phyloP scores from a whole-genome alignment of 2,113 vertebrate species.

The Lucifuga dentata region DNA sequence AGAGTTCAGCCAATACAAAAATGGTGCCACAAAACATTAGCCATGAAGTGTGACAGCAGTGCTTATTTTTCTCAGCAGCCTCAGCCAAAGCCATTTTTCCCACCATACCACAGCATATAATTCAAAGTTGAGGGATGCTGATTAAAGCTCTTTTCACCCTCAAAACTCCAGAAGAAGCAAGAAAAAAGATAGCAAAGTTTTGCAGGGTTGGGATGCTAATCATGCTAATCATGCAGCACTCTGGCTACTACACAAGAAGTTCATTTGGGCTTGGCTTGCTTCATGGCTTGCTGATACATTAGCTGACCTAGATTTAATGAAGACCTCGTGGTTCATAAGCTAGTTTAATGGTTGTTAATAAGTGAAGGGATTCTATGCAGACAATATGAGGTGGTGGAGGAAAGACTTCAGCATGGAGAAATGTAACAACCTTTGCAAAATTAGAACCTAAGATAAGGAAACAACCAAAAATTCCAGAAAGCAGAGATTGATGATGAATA shows the following conservation, averaged over 20 bases:
- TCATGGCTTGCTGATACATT: conserved; percentile 53
- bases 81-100: conserved; percentile 58
- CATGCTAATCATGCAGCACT: conserved; percentile 48
- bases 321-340: conserved; percentile 11
- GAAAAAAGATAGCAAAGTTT: conserved; percentile 35
- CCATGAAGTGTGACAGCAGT: conserved; percentile 62
- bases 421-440: neutral
- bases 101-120: conserved; percentile 46
- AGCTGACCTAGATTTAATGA: conserved; percentile 53
- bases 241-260: conserved; percentile 39
- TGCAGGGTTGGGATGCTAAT: conserved; percentile 44
- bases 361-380: neutral
- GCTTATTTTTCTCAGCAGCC: conserved; percentile 56
- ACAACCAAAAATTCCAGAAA: neutral
- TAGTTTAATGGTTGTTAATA: conserved; percentile 16
- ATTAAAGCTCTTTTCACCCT: conserved; percentile 67
- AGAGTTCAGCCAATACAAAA: conserved; percentile 46
- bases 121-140: conserved; percentile 62
- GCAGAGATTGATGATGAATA: neutral
- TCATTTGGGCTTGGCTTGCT: conserved; percentile 44
- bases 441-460: no score
- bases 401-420: neutral
- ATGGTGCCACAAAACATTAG: conserved; percentile 53
- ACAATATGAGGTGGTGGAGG: neutral
- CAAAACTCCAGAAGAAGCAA: conserved; percentile 50